A percentile compares a stretch with the other conserved stretches of the same genome.
These are phyloP conservation scores for Upupa epops DNA, from an alignment of 2,113 vertebrate genomes.

Conservation along the genomic window DNA sequence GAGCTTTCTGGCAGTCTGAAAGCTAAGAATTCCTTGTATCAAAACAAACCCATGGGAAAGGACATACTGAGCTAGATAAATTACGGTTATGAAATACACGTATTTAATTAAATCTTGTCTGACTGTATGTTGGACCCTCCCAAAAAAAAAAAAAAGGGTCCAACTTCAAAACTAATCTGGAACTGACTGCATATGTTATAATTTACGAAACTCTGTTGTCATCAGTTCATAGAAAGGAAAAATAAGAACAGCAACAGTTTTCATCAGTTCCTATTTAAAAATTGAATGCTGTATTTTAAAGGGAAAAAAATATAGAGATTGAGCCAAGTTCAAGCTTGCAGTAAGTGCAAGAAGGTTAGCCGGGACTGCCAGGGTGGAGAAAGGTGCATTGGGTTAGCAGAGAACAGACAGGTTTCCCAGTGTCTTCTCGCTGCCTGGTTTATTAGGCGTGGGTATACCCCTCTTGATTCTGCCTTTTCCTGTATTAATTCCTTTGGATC, in stretches of 20 bases:
- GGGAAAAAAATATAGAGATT: not conserved
- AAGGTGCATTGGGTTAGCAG: not conserved
- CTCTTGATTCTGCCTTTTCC: not conserved
- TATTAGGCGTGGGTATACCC: not conserved
- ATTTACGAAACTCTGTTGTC: constrained; percentile 65
- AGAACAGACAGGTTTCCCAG: not conserved
- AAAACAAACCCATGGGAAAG: constrained; percentile 36
- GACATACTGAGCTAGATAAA: constrained; percentile 35
- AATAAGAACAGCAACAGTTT: constrained; percentile 9
- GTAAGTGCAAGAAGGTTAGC: not conserved
- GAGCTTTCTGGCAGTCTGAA: not conserved
- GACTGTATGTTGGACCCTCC: constrained; percentile 9
- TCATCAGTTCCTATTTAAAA: constrained; percentile 10
- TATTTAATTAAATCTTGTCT: constrained; percentile 65
- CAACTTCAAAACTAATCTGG: constrained; percentile 46
- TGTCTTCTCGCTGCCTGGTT: not conserved
- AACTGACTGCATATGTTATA: constrained; percentile 41
- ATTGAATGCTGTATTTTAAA: not conserved
- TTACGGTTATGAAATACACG: constrained; percentile 56
- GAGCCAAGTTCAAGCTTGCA: not conserved
- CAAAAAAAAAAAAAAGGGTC: not conserved
- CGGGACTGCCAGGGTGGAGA: not conserved
- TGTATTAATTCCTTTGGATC: not conserved
- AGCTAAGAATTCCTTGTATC: constrained; percentile 10
- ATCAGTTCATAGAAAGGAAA: constrained; percentile 59